These are phyloP conservation scores for Eleginops maclovinus DNA, from an alignment of 2,113 vertebrate genomes.

Conservation along the genomic window DNA sequence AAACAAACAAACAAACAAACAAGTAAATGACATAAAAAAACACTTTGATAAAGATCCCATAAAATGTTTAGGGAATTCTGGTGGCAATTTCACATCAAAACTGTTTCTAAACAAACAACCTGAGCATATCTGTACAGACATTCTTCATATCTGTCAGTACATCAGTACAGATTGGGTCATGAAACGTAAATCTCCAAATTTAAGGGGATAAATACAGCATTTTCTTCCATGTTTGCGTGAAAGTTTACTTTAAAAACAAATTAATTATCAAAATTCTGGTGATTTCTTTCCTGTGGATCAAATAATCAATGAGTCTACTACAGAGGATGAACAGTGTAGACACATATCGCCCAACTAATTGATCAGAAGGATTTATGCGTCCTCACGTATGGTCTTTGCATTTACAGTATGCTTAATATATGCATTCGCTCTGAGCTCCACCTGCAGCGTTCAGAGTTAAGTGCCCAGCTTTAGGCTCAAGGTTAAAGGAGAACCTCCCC, in stretches of 20 bases:
- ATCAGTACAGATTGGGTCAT: not conserved
- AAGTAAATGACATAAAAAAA: not conserved
- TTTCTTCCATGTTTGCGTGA: no score
- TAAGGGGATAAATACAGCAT: no score
- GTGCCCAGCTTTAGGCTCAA: not conserved
- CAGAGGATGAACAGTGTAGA: not conserved
- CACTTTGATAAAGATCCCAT: not conserved
- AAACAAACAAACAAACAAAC: no score
- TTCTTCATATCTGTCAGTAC: not conserved
- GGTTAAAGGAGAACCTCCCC: not conserved
- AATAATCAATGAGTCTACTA: no score
- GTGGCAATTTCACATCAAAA: not conserved
- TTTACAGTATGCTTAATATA: not conserved
- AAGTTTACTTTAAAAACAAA: no score
- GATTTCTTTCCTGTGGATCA: no score
- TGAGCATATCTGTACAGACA: not conserved
- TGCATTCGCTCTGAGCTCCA: no score
- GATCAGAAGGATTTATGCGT: not conserved
- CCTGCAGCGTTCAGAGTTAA: not conserved
- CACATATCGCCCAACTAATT: not conserved
- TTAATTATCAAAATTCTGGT: no score
- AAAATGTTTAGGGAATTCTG: not conserved
- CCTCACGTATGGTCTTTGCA: not conserved
- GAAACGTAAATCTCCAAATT: no score
- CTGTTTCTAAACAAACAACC: not conserved